A percentile compares a stretch with the other conserved stretches of the same genome.
Conservation (phyloP, 2,888 invertebrate species). For the Odontocolon sp. region DNA sequence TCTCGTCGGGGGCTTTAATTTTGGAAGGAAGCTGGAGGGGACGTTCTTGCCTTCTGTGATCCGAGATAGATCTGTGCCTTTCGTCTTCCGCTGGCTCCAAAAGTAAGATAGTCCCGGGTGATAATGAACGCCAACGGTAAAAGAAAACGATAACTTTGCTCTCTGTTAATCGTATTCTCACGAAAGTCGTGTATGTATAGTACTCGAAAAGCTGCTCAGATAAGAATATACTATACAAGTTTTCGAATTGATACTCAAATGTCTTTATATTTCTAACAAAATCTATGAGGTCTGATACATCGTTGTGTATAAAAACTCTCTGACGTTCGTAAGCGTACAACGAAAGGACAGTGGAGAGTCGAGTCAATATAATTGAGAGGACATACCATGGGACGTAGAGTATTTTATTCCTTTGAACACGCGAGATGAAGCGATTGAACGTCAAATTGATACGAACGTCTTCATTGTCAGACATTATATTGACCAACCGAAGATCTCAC, state of each 20-base stretch:
- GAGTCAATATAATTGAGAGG: slow-evolving; percentile 23
- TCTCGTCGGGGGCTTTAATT: slow-evolving; percentile 42
- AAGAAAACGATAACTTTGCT: no score
- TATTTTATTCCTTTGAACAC: slow-evolving; percentile 25
- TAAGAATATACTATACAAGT: slow-evolving; percentile 16
- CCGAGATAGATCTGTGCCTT: slow-evolving; percentile 29
- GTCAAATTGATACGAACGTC: slow-evolving; percentile 53
- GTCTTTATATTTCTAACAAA: slow-evolving; percentile 56
- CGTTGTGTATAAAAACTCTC: slow-evolving; percentile 18
- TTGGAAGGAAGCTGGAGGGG: slow-evolving; percentile 29
- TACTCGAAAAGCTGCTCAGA: slow-evolving; percentile 38
- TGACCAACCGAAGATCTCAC: slow-evolving; percentile 18
- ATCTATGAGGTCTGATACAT: slow-evolving; percentile 9
- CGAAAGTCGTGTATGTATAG: slow-evolving; percentile 1
- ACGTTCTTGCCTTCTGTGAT: slow-evolving; percentile 27
- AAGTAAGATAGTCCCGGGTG: no score
- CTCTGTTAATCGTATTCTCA: slow-evolving; percentile 32
- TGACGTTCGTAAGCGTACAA: not conserved
- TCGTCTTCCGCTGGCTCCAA: not conserved
- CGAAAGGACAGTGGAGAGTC: not conserved
- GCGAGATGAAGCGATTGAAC: slow-evolving; percentile 37
- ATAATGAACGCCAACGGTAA: no score
- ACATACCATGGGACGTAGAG: not conserved
- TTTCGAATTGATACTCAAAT: slow-evolving; percentile 52
- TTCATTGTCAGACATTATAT: slow-evolving; percentile 39